Evolutionary conservation across 2,113 vertebrate genomes (phyloP).

Genomic region (Felis catus): F.catus_Fca126_mat1.0 CM031420.1:64610501-64611000

Average conservation of each 20-base stretch:
- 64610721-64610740: conserved; percentile 69
- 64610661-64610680: conserved; percentile 5
- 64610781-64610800: conserved; percentile 74
- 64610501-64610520: not conserved
- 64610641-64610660: conserved; percentile 38
- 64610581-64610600: not conserved
- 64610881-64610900: conserved; percentile 74
- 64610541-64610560: not conserved
- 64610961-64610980: conserved; percentile 30
- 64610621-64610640: not conserved
- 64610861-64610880: conserved; percentile 59
- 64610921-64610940: conserved; percentile 49
- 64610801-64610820: conserved; percentile 77
- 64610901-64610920: conserved; percentile 44
- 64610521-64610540: not conserved
- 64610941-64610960: conserved; percentile 44
- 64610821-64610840: conserved; percentile 69
- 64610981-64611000: not conserved
- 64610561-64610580: not conserved
- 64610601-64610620: not conserved
- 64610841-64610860: conserved; percentile 75
- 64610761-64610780: conserved; percentile 66
- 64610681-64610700: conserved; percentile 51
- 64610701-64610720: conserved; percentile 71
- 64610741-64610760: conserved; percentile 74